Conservation (phyloP, 2,888 invertebrate genomes). For the Drosophila fungiperda region DNA sequence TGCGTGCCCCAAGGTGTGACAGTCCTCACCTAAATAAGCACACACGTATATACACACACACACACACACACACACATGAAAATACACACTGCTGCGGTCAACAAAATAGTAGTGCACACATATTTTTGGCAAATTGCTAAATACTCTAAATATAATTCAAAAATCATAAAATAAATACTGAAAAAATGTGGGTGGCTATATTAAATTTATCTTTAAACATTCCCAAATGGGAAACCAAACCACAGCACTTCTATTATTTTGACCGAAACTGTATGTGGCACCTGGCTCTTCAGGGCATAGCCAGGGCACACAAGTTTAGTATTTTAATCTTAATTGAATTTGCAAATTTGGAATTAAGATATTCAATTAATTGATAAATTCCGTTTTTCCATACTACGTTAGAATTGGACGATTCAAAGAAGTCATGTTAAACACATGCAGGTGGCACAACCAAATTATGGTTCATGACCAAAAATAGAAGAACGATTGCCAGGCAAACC, state of each 20-base stretch:
- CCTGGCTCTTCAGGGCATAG: too few species aligned
- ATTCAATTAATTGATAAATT: not conserved
- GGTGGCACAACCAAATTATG: constrained; percentile 48
- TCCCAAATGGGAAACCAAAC: too few species aligned
- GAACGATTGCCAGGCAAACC: not conserved
- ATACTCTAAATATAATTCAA: not conserved
- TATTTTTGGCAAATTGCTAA: not conserved
- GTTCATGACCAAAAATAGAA: constrained; percentile 29
- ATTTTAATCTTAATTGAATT: constrained; percentile 3
- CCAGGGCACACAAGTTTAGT: not conserved
- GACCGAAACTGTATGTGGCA: not conserved
- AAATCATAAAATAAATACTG: not conserved
- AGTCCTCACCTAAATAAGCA: not conserved
- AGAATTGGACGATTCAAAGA: not conserved
- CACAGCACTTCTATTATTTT: not conserved
- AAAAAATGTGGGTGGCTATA: too few species aligned
- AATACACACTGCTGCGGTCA: not conserved
- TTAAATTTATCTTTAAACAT: too few species aligned
- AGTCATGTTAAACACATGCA: not conserved
- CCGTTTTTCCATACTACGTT: not conserved
- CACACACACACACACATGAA: not conserved
- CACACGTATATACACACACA: not conserved
- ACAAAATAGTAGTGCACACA: not conserved
- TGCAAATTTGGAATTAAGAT: not conserved
- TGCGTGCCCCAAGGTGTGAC: constrained; percentile 5